These are phyloP conservation scores for Stegodyphus dumicola DNA, from an alignment of 1,140 invertebrate genomes.

Conservation along the genomic window DNA sequence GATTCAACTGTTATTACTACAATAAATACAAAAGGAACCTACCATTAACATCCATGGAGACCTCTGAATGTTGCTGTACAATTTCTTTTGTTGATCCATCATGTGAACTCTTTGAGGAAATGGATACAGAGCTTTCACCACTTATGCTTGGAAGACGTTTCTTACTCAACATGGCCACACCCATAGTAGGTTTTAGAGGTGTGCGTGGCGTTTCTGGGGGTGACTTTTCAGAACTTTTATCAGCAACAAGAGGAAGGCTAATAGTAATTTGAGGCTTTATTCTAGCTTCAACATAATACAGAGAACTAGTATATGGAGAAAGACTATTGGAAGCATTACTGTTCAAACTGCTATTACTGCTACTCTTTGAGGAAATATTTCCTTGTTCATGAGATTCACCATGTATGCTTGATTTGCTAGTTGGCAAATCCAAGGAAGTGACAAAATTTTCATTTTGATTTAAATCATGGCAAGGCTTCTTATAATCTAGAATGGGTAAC, in stretches of 20 bases:
- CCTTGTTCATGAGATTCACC: slow-evolving; percentile 18
- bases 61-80: slow-evolving; percentile 1
- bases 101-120: slow-evolving; percentile 46
- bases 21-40: neutral
- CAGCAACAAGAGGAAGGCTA: slow-evolving; percentile 42
- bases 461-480: slow-evolving; percentile 30
- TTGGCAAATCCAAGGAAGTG: neutral
- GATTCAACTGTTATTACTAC: neutral
- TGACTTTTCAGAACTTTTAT: slow-evolving; percentile 26
- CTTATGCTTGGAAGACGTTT: slow-evolving; percentile 51
- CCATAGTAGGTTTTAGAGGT: slow-evolving; percentile 59
- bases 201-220: slow-evolving; percentile 44
- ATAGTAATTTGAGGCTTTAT: slow-evolving; percentile 56
- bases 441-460: slow-evolving; percentile 38
- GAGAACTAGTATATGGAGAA: slow-evolving; percentile 28
- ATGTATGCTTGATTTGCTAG: neutral
- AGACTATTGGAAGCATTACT: slow-evolving; percentile 27
- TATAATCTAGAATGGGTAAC: neutral
- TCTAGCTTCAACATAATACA: slow-evolving; percentile 54
- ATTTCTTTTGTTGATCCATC: slow-evolving; percentile 23
- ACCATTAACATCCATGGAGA: slow-evolving; percentile 45
- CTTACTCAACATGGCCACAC: slow-evolving; percentile 57
- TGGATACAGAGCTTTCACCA: slow-evolving; percentile 40
- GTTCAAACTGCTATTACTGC: slow-evolving; percentile 52
- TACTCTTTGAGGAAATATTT: slow-evolving; percentile 34